phyloP scores from a whole-genome alignment of 2,888 invertebrate species.

The Eupithecia exiguata region DNA sequence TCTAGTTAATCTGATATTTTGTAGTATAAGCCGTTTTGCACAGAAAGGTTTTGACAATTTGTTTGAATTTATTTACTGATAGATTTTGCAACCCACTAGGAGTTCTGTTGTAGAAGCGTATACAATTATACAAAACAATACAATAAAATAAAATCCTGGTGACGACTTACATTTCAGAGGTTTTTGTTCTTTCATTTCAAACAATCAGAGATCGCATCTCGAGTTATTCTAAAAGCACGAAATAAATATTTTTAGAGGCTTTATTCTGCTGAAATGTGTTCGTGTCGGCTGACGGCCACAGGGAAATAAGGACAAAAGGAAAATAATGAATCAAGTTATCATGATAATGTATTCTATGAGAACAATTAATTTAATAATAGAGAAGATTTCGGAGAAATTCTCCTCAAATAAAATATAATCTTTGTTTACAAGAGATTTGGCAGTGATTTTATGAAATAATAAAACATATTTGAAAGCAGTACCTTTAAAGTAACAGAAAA shows the following conservation, averaged over 20 bases:
- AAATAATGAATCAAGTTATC: slow-evolving; percentile 16
- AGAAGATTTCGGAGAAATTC: neutral
- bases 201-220: neutral
- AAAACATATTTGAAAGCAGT: too few relatives aligned
- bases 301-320: neutral
- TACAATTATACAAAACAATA: too few relatives aligned
- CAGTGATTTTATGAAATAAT: neutral
- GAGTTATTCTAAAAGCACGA: neutral
- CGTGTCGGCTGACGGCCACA: neutral
- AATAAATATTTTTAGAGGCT: neutral
- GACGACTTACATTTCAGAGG: neutral
- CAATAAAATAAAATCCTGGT: too few relatives aligned
- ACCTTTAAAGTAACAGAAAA: too few relatives aligned
- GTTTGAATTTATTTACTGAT: too few relatives aligned
- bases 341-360: slow-evolving; percentile 1
- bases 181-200: neutral
- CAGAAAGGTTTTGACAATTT: too few relatives aligned
- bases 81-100: too few relatives aligned
- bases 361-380: slow-evolving; percentile 9
- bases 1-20: too few relatives aligned
- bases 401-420: neutral
- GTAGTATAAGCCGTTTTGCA: too few relatives aligned
- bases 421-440: neutral
- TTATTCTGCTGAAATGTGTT: neutral
- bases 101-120: too few relatives aligned